phyloP scores from a whole-genome alignment of 2,113 vertebrate species.

The Leucosticte australis region DNA sequence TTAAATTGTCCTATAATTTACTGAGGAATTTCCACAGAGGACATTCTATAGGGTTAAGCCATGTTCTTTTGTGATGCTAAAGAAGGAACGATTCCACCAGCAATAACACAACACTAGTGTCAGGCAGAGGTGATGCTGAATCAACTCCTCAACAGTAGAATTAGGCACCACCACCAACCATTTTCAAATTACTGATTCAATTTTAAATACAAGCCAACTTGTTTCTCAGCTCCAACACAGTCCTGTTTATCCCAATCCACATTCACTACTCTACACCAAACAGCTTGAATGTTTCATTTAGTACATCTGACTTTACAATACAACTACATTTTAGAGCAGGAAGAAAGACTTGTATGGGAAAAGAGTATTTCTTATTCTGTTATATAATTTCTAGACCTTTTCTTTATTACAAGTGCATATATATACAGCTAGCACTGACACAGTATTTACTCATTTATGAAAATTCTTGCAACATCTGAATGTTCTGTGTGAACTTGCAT shows the following conservation, averaged over 20 bases:
- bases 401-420: not conserved
- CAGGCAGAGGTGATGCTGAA: not conserved
- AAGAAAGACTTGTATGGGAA: not conserved
- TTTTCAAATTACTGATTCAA: not conserved
- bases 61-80: not conserved
- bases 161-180: not conserved
- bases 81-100: not conserved
- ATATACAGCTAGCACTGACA: not conserved
- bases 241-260: not conserved
- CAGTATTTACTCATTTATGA: not conserved
- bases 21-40: not conserved
- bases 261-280: not conserved
- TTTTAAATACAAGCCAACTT: not conserved
- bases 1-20: not conserved
- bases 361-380: not conserved
- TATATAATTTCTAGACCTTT: not conserved
- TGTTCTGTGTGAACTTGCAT: not conserved
- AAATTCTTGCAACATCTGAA: not conserved
- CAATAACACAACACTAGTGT: not conserved
- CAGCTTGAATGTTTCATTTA: not conserved
- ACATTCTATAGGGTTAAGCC: not conserved
- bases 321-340: not conserved
- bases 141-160: not conserved
- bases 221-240: not conserved
- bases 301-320: not conserved